These are phyloP conservation scores for Rhorus exstirpatorius DNA, from an alignment of 2,888 invertebrate genomes.

Conservation along the genomic window DNA sequence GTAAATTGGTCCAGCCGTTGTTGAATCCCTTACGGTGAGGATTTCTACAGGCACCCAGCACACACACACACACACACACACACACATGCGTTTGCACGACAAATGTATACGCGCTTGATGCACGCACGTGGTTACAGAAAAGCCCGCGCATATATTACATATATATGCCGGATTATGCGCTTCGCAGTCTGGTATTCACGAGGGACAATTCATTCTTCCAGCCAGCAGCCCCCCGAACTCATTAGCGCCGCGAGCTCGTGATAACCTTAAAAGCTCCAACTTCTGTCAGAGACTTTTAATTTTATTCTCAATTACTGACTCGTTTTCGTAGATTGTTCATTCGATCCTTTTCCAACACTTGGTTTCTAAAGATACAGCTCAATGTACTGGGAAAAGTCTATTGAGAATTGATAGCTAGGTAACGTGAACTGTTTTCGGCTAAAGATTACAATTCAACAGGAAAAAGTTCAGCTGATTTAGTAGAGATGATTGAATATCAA, in stretches of 20 bases:
- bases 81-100: constrained; percentile 6
- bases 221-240: constrained; percentile 7
- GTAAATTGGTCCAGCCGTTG: constrained; percentile 72
- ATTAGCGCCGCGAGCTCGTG: constrained; percentile 8
- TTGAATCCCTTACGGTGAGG: constrained; percentile 44
- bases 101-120: too few relatives aligned
- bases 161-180: not conserved
- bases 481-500: too few relatives aligned
- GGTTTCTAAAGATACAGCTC: too few relatives aligned
- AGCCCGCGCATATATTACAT: not conserved
- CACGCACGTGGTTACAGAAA: not conserved
- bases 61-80: constrained; percentile 2
- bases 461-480: too few relatives aligned
- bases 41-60: constrained; percentile 23
- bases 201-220: constrained; percentile 19
- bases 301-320: not conserved
- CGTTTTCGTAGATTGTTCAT: too few relatives aligned
- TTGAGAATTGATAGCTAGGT: too few relatives aligned
- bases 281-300: not conserved
- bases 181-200: not conserved
- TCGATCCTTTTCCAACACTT: too few relatives aligned
- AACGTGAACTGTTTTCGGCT: too few relatives aligned
- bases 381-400: too few relatives aligned
- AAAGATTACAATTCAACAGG: too few relatives aligned
- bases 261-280: not conserved